Percentiles rank a stretch among this genome's conserved stretches.
Conservation (phyloP, 1,140 invertebrate genomes). For the Eubasilissa regina region DNA sequence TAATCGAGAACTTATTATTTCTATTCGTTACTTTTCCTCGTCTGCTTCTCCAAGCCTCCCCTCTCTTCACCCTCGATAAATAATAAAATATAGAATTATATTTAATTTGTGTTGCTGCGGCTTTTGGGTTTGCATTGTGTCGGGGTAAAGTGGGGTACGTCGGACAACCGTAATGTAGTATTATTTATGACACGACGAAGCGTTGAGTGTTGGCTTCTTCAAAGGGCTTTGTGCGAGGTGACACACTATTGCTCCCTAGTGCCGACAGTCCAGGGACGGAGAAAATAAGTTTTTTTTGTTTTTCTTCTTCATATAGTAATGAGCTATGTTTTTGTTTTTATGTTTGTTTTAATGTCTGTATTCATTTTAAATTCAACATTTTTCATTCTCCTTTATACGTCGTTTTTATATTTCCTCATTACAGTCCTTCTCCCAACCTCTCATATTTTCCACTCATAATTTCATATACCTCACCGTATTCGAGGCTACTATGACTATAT, state of each 20-base stretch:
- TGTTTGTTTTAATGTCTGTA: too few relatives aligned
- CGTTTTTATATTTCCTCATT: too few relatives aligned
- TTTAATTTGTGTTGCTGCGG: constrained; percentile 50
- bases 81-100: constrained; percentile 56
- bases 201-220: constrained; percentile 36
- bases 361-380: too few relatives aligned
- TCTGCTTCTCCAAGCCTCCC: not conserved
- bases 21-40: not conserved
- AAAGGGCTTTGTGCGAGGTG: constrained; percentile 28
- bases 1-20: not conserved
- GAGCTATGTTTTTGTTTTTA: too few relatives aligned
- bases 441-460: too few relatives aligned
- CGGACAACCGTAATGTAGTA: constrained; percentile 43
- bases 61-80: not conserved
- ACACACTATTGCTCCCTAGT: constrained; percentile 21
- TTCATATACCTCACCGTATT: too few relatives aligned
- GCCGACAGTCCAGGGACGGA: constrained; percentile 31
- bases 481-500: too few relatives aligned
- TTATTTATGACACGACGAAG: constrained; percentile 31
- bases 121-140: not conserved
- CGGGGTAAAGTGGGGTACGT: not conserved
- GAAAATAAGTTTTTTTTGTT: too few relatives aligned
- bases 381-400: too few relatives aligned
- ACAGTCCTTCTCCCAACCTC: too few relatives aligned
- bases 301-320: too few relatives aligned